phyloP scores from a whole-genome alignment of 2,797 vertebrate species.

The Gymnocypris eckloni region DNA sequence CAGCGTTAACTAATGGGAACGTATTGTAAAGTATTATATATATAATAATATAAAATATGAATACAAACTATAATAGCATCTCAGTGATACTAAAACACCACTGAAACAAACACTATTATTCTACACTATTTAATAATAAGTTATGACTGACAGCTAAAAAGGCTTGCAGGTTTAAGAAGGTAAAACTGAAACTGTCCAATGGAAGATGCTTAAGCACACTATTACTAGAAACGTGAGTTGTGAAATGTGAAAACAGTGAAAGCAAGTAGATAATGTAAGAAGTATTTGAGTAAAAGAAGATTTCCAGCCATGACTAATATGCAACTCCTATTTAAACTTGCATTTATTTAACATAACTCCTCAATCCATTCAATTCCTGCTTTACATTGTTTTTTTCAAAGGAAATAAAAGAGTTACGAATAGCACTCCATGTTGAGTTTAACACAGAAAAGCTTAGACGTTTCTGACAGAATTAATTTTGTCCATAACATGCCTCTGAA shows the following conservation, averaged over 20 bases:
- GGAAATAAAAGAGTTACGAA: background rate
- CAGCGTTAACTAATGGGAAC: background rate
- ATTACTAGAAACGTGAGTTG: background rate
- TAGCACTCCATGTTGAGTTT: background rate
- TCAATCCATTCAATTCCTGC: background rate
- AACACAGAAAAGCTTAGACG: background rate
- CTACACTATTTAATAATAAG: background rate
- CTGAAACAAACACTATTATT: background rate
- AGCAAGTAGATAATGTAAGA: background rate
- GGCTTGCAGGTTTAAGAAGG: too few relatives aligned
- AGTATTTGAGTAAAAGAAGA: background rate
- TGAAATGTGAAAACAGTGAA: background rate
- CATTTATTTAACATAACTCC: too few relatives aligned
- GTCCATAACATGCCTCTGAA: slow-evolving; percentile 20
- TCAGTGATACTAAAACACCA: background rate
- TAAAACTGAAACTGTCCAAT: background rate
- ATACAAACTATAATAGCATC: background rate
- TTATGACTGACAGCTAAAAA: background rate
- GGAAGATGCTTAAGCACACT: background rate
- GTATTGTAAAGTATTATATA: background rate
- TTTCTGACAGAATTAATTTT: slow-evolving; percentile 31
- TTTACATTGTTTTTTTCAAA: background rate
- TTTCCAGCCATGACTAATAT: background rate
- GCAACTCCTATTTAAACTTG: background rate
- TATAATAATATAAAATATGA: background rate